Conservation (phyloP, 2,888 invertebrate species). For the Psococerastis gibbosa region DNA sequence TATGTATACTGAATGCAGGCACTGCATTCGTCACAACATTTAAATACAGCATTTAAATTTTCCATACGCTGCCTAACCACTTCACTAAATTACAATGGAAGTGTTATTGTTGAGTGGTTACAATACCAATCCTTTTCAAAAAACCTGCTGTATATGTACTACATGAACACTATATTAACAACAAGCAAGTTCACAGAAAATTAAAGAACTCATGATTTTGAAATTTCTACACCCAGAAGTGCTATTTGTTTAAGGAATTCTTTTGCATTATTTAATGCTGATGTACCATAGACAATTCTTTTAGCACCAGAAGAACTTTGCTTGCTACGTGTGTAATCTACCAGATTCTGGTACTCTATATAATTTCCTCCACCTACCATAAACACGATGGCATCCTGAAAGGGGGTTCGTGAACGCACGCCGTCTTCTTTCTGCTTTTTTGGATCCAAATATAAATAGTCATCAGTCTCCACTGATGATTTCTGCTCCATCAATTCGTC, state of each 20-base stretch:
- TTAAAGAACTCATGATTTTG: too few species aligned
- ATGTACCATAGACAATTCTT: conserved; percentile 86
- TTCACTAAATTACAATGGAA: too few species aligned
- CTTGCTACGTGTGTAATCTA: conserved; percentile 83
- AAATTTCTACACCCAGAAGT: conserved; percentile 52
- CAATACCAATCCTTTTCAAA: too few species aligned
- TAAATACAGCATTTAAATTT: too few species aligned
- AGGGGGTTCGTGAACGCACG: conserved; percentile 40
- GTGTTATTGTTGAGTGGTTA: too few species aligned
- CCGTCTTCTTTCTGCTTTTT: conserved; percentile 63
- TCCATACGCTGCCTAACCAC: too few species aligned
- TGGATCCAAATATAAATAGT: conserved; percentile 88
- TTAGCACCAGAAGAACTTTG: conserved; percentile 38
- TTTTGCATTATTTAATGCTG: conserved; percentile 81
- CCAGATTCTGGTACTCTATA: conserved; percentile 96
- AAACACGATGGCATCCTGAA: conserved; percentile 79
- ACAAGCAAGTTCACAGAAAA: too few species aligned
- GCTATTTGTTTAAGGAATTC: conserved; percentile 86
- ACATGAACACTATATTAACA: too few species aligned
- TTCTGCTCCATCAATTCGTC: conserved; percentile 74
- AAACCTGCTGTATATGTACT: too few species aligned
- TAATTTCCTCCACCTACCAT: conserved; percentile 92
- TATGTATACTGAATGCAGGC: too few species aligned
- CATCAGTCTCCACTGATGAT: conserved; percentile 55
- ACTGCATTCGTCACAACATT: too few species aligned